Percentiles rank a stretch among this genome's conserved stretches.
These are phyloP conservation scores for Leucania comma DNA, from an alignment of 2,888 invertebrate species.

Conservation along the genomic window DNA sequence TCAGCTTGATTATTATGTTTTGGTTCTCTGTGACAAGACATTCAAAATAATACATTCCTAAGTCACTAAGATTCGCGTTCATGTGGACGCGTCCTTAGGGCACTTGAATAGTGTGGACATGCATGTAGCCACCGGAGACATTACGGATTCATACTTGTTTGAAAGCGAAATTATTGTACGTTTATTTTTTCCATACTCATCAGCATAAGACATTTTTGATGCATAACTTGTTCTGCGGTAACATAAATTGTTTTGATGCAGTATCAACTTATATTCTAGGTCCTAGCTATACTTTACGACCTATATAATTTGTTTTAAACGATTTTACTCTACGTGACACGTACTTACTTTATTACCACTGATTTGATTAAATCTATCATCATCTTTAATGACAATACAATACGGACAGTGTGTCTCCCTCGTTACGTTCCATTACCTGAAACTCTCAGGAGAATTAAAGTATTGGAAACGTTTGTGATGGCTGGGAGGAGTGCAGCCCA, in stretches of 20 bases:
- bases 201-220: neutral
- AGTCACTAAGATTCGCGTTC: neutral
- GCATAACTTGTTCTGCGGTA: neutral
- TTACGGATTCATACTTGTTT: neutral
- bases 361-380: neutral
- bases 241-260: neutral
- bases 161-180: neutral
- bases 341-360: neutral
- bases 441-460: constrained; percentile 24
- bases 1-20: neutral
- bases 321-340: neutral
- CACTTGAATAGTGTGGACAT: neutral
- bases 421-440: constrained; percentile 7
- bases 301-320: neutral
- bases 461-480: constrained; percentile 47
- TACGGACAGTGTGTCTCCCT: neutral
- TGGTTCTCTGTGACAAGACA: neutral
- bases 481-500: neutral
- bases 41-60: neutral
- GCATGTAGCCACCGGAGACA: neutral
- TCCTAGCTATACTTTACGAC: too few relatives aligned
- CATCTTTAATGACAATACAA: neutral
- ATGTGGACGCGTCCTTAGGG: neutral
- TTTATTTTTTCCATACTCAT: neutral
- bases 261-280: neutral